Evolutionary conservation across 92 coral and sea anemone genomes (phyloP).

Genomic region (Porites cylindrica): DNA sequence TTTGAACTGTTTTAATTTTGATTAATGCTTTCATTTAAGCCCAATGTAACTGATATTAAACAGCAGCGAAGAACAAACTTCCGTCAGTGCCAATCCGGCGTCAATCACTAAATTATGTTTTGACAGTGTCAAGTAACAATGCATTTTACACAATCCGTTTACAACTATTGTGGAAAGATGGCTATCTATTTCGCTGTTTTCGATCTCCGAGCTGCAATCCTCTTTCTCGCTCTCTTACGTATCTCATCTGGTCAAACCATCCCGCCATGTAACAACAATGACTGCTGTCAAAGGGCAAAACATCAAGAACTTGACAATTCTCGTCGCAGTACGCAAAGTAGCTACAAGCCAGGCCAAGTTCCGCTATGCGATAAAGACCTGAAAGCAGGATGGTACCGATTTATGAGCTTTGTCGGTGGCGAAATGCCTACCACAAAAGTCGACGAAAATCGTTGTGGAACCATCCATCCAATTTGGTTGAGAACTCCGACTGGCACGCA

Average conservation of each 20-base stretch:
- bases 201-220: background rate
- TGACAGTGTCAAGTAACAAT: too few species aligned
- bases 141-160: too few species aligned
- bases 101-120: too few species aligned
- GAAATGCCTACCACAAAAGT: slow-evolving; percentile 29
- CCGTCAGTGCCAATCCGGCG: too few species aligned
- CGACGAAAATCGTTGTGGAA: slow-evolving; percentile 19
- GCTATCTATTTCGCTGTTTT: background rate
- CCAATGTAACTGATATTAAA: too few species aligned
- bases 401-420: slow-evolving; percentile 30
- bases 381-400: slow-evolving; percentile 33
- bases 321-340: background rate
- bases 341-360: background rate
- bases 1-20: too few species aligned
- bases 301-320: background rate
- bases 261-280: slow-evolving; percentile 4
- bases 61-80: too few species aligned
- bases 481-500: slow-evolving; percentile 3
- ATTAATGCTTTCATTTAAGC: too few species aligned
- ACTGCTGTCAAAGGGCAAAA: slow-evolving; percentile 6
- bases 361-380: slow-evolving; percentile 13
- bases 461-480: slow-evolving; percentile 19
- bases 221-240: background rate
- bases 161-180: background rate
- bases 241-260: background rate